A percentile compares a stretch with the other conserved stretches of the same genome.
Conservation (phyloP, 2,888 invertebrate species). For the Andrena fulva region DNA sequence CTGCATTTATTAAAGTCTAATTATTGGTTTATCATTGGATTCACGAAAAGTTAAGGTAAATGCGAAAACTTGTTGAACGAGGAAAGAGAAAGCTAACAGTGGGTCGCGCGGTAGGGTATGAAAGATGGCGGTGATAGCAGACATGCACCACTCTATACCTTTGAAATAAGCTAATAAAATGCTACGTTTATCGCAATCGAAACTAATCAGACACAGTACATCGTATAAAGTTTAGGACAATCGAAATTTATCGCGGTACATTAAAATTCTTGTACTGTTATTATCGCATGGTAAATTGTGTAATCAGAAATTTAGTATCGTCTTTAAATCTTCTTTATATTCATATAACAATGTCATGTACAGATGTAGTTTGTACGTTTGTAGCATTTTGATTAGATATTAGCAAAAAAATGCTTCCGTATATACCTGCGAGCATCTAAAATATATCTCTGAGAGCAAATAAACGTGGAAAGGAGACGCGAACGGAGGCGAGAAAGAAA, state of each 20-base stretch:
- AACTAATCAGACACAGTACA: no score
- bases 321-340: no score
- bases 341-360: no score
- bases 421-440: no score
- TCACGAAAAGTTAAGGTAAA: constrained; percentile 27
- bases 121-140: constrained; percentile 54
- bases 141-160: constrained; percentile 43
- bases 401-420: no score
- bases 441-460: constrained; percentile 6
- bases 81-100: constrained; percentile 54
- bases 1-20: background rate
- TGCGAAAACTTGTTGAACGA: constrained; percentile 48
- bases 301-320: no score
- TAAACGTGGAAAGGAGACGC: background rate
- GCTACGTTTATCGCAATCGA: background rate
- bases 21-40: constrained; percentile 3
- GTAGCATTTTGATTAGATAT: no score
- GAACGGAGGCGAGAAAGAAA: constrained; percentile 45
- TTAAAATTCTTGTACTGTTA: no score
- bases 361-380: no score
- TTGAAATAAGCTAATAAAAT: constrained; percentile 9
- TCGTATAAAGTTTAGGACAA: no score
- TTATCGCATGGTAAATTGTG: no score
- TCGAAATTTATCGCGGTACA: no score
- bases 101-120: constrained; percentile 38